phyloP scores from a whole-genome alignment of 1,140 invertebrate species.

The Drosophila prosaltans region DNA sequence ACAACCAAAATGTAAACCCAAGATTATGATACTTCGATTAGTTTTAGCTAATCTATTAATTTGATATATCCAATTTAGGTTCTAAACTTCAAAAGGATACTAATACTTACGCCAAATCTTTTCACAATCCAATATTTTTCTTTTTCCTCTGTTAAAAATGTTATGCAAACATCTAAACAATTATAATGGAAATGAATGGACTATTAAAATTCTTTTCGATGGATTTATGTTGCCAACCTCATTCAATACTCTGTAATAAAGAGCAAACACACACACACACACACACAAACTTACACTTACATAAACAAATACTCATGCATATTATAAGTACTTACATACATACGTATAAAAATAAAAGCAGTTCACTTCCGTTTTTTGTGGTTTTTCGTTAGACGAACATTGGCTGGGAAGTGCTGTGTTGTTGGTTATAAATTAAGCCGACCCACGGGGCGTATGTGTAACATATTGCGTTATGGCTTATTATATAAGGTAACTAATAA shows the following conservation, averaged over 20 bases:
- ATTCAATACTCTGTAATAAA: conserved; percentile 44
- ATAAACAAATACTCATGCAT: conserved; percentile 32
- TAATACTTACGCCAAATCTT: too few species aligned
- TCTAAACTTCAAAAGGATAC: too few species aligned
- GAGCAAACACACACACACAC: not conserved
- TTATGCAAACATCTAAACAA: too few species aligned
- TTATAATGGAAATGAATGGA: not conserved
- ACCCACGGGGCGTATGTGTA: conserved; percentile 72
- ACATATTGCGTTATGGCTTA: conserved; percentile 68
- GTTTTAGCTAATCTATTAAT: too few species aligned
- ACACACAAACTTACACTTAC: not conserved
- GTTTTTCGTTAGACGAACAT: conserved; percentile 13
- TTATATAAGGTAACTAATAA: conserved; percentile 59
- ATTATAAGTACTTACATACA: conserved; percentile 24
- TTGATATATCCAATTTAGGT: too few species aligned
- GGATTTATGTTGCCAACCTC: conserved; percentile 25
- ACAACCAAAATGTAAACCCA: too few species aligned
- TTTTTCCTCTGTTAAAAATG: too few species aligned
- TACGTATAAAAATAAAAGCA: conserved; percentile 42
- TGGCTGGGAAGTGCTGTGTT: conserved; percentile 14
- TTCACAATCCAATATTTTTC: too few species aligned
- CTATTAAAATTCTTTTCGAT: not conserved
- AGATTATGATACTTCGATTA: too few species aligned
- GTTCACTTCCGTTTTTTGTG: conserved; percentile 66
- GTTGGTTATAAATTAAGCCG: conserved; percentile 70